These are phyloP conservation scores for Vulpes lagopus DNA, from an alignment of 2,113 vertebrate genomes.

Conservation along the genomic window DNA sequence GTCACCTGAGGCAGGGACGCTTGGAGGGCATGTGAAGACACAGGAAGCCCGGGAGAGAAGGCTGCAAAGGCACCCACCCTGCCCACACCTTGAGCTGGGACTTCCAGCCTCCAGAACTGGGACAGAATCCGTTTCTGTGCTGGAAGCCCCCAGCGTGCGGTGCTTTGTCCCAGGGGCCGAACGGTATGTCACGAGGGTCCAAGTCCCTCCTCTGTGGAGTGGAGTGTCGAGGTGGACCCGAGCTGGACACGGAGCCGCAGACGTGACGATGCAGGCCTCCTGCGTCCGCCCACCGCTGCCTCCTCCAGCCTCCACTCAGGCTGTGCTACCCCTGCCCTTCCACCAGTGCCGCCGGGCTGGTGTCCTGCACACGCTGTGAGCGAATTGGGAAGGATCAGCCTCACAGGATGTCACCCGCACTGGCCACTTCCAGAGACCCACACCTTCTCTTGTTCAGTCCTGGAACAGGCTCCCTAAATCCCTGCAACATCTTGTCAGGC, in stretches of 20 bases:
- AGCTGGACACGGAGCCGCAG: rapidly evolving
- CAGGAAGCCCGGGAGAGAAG: neutral
- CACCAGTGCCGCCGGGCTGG: neutral
- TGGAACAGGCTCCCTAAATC: neutral
- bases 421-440: neutral
- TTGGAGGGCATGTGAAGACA: neutral
- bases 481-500: neutral
- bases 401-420: neutral
- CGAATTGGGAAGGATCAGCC: neutral
- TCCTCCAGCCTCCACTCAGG: neutral
- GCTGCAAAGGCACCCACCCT: neutral
- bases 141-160: neutral
- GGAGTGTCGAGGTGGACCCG: neutral
- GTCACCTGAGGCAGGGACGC: neutral
- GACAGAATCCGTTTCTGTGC: neutral
- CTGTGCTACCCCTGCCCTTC: rapidly evolving
- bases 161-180: neutral
- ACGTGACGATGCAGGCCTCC: neutral
- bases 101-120: neutral
- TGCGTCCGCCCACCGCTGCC: rapidly evolving
- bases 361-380: rapidly evolving
- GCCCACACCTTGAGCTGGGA: neutral
- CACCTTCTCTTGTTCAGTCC: rapidly evolving
- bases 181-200: neutral
- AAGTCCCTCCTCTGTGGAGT: neutral